Evolutionary conservation across 2,113 vertebrate genomes (phyloP).

Genomic region (Delphinapterus leucas): DNA sequence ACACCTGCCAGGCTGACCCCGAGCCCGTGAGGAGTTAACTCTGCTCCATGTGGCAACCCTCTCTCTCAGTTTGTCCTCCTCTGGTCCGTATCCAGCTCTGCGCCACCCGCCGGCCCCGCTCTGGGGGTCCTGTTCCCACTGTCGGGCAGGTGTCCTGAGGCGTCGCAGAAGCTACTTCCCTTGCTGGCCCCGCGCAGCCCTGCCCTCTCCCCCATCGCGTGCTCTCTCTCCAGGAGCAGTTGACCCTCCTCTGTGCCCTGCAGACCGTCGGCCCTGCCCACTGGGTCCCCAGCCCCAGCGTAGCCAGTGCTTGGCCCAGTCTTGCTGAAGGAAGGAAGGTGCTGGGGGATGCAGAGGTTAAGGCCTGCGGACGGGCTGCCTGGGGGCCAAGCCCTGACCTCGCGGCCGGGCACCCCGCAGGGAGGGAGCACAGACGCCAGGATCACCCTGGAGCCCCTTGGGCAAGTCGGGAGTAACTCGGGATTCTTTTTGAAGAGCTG

Average conservation of each 20-base stretch:
- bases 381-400: background rate
- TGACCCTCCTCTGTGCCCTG: background rate
- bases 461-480: accelerated
- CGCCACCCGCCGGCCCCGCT: accelerated
- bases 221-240: background rate
- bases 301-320: background rate
- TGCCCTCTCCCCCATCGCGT: accelerated
- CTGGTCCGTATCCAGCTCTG: background rate
- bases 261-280: background rate
- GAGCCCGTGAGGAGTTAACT: background rate
- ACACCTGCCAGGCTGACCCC: accelerated
- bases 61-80: accelerated
- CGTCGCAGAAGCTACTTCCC: background rate
- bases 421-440: background rate
- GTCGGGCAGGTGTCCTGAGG: background rate
- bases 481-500: background rate
- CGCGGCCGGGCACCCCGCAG: accelerated
- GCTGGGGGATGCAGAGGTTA: background rate
- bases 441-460: background rate
- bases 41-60: accelerated
- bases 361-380: background rate
- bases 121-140: accelerated
- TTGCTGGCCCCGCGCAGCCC: accelerated
- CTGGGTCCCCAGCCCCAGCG: background rate
- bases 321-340: background rate